These are phyloP conservation scores for Lumbricus terrestris DNA, from an alignment of 2,888 invertebrate species.

Conservation along the genomic window DNA sequence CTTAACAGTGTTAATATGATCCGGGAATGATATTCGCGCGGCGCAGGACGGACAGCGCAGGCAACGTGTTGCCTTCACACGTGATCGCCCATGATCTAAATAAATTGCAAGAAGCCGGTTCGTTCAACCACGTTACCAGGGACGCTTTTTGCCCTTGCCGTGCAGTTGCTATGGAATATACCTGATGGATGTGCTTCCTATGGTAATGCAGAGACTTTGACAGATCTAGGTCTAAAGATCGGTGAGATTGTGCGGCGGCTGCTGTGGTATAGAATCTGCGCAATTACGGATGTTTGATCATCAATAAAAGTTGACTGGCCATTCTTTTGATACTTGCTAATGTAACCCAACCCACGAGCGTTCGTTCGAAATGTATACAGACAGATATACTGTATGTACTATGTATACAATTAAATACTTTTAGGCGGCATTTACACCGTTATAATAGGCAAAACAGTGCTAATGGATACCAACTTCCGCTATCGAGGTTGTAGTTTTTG, in stretches of 20 bases:
- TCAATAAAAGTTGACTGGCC: background rate
- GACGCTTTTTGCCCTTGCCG: background rate
- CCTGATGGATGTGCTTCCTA: background rate
- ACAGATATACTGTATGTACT: background rate
- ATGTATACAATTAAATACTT: too few species aligned
- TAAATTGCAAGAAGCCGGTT: background rate
- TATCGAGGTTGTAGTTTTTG: too few species aligned
- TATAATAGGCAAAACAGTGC: too few species aligned
- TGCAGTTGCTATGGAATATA: background rate
- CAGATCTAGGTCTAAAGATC: background rate
- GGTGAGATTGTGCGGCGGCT: background rate
- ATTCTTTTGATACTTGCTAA: background rate
- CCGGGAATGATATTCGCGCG: background rate
- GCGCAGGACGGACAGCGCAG: background rate
- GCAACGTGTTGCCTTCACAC: background rate
- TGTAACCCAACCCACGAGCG: background rate
- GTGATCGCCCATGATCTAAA: background rate
- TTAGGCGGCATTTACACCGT: too few species aligned
- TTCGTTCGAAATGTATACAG: background rate
- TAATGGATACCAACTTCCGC: too few species aligned
- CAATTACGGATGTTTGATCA: background rate
- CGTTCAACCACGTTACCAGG: background rate
- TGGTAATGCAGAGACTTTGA: background rate
- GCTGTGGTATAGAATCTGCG: background rate
- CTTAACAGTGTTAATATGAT: background rate